A percentile compares a stretch with the other conserved stretches of the same genome.
Conservation (phyloP, 2,888 invertebrate species). For the Argyresthia albistria region DNA sequence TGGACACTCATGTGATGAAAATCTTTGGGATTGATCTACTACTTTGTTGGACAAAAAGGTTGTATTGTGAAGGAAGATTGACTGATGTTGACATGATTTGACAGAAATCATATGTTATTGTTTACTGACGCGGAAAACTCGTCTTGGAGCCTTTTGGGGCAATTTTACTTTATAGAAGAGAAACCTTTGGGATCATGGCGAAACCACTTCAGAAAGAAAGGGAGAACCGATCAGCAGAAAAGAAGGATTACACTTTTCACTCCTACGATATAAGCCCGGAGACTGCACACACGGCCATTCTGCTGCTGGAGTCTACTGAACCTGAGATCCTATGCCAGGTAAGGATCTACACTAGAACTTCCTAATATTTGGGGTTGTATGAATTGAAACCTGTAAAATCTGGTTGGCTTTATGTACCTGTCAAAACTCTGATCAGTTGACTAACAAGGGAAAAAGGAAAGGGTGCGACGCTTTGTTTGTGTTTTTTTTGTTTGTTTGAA, state of each 20-base stretch:
- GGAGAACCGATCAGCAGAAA: constrained; percentile 56
- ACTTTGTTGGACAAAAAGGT: neutral
- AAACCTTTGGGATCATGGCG: neutral
- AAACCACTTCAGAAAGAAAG: constrained; percentile 50
- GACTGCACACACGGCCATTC: constrained; percentile 54
- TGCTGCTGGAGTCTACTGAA: constrained; percentile 50
- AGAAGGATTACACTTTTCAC: constrained; percentile 53
- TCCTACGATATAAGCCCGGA: constrained; percentile 53
- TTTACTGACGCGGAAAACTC: neutral
- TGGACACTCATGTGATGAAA: too few species aligned
- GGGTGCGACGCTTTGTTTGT: too few species aligned
- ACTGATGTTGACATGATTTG: neutral
- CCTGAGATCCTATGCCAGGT: constrained; percentile 62
- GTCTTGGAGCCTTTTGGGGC: neutral
- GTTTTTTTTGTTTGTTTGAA: too few species aligned
- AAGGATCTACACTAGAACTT: constrained; percentile 4
- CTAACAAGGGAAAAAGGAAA: too few species aligned
- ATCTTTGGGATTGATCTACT: too few species aligned
- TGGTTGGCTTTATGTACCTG: too few species aligned
- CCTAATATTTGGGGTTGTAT: too few species aligned
- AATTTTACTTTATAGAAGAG: neutral
- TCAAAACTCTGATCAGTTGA: too few species aligned
- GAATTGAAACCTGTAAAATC: too few species aligned
- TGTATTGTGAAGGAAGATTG: neutral
- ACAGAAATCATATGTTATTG: neutral